Percentiles rank a stretch among this genome's conserved stretches.
Conservation (phyloP, 2,797 vertebrate species). For the Acrocephalus scirpaceus region DNA sequence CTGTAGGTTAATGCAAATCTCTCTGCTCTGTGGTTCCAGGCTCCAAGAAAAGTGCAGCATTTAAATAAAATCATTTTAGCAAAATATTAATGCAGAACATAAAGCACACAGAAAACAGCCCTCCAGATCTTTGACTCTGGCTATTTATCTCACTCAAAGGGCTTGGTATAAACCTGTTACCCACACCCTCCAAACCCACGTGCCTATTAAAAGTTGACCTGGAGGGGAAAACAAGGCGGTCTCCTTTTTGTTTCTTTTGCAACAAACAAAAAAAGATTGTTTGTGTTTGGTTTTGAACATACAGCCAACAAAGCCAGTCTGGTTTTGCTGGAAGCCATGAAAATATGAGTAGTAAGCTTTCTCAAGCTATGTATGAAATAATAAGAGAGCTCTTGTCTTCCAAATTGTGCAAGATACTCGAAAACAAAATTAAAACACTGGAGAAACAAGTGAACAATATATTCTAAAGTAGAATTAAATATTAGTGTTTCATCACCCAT, state of each 20-base stretch:
- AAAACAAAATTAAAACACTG: neutral
- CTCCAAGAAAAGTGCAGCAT: neutral
- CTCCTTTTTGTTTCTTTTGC: neutral
- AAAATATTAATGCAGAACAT: neutral
- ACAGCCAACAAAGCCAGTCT: conserved; percentile 8
- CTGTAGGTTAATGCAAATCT: neutral
- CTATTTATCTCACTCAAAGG: neutral
- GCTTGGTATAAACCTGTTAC: conserved; percentile 5
- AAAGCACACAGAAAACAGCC: neutral
- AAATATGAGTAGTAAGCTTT: neutral
- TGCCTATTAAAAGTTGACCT: conserved; percentile 33
- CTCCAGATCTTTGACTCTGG: neutral
- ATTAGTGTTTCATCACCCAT: neutral
- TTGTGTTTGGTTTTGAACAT: conserved; percentile 14
- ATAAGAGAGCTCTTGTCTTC: neutral
- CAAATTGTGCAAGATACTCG: neutral
- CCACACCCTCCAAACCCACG: conserved; percentile 14
- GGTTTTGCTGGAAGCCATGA: conserved; percentile 45
- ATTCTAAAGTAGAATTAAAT: neutral
- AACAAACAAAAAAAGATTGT: neutral
- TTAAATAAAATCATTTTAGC: neutral
- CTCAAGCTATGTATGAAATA: conserved; percentile 1
- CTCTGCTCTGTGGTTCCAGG: neutral
- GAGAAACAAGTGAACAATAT: neutral
- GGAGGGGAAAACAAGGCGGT: neutral